These are phyloP conservation scores for Caloenas nicobarica DNA, from an alignment of 2,113 vertebrate genomes.

Conservation along the genomic window DNA sequence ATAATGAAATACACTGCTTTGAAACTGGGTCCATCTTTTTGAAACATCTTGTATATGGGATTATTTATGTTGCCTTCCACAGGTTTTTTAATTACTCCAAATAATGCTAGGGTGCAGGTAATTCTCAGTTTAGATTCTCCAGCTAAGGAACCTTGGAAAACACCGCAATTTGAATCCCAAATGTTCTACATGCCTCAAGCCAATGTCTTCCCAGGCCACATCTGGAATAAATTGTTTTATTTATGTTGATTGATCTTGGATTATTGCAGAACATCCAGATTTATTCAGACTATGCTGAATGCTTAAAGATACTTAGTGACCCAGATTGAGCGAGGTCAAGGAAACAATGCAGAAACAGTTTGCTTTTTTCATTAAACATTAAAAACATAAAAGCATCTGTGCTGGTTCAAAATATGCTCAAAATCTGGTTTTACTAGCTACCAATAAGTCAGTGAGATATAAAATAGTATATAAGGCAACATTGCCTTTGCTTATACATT, in stretches of 20 bases:
- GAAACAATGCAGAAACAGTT: slow-evolving; percentile 5
- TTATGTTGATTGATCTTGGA: slow-evolving; percentile 65
- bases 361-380: slow-evolving; percentile 22
- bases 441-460: slow-evolving; percentile 14
- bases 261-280: slow-evolving; percentile 48
- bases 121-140: neutral
- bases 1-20: too few species aligned
- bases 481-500: neutral
- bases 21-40: too few species aligned
- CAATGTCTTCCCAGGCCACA: slow-evolving; percentile 64
- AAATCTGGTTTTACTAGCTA: slow-evolving; percentile 25
- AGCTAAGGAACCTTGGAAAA: neutral
- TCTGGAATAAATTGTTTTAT: slow-evolving; percentile 58
- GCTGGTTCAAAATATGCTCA: slow-evolving; percentile 2
- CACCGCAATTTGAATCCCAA: neutral
- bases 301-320: slow-evolving; percentile 39
- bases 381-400: slow-evolving; percentile 59
- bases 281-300: slow-evolving; percentile 21
- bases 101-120: neutral
- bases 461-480: neutral
- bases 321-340: slow-evolving; percentile 37
- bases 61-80: neutral
- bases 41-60: neutral
- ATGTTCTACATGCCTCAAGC: neutral
- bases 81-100: neutral